These are phyloP conservation scores for Tetranychus urticae DNA, from an alignment of 1,140 invertebrate genomes.

Conservation along the genomic window DNA sequence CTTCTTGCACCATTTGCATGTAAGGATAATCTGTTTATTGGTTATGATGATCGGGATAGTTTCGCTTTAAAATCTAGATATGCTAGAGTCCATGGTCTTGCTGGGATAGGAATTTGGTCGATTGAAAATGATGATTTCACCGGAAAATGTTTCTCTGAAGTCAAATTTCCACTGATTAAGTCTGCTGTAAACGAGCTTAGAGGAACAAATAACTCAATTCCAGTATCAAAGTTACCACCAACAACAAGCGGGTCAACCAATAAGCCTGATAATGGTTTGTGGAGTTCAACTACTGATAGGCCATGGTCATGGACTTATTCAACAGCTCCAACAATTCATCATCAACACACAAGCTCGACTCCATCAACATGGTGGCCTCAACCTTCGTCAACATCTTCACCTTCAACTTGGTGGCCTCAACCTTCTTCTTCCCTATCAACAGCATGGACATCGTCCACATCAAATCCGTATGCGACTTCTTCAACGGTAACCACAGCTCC, in stretches of 20 bases:
- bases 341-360: neutral
- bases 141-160: conserved; percentile 12
- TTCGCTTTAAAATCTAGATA: conserved; percentile 20
- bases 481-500: neutral
- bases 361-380: conserved; percentile 1
- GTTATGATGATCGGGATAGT: conserved; percentile 22
- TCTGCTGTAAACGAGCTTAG: conserved; percentile 11
- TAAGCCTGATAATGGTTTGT: neutral
- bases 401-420: neutral
- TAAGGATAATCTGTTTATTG: conserved; percentile 23
- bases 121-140: conserved; percentile 33
- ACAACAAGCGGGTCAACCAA: neutral
- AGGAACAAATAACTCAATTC: neutral
- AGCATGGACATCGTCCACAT: neutral
- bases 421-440: neutral
- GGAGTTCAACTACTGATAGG: neutral
- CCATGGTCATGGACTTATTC: neutral
- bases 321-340: neutral
- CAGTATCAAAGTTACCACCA: neutral
- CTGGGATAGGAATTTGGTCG: conserved; percentile 34
- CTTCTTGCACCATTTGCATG: conserved; percentile 14
- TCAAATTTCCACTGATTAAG: conserved; percentile 13
- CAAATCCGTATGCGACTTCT: neutral
- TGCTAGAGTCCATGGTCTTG: conserved; percentile 19
- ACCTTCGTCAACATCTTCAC: neutral